Percentiles rank a stretch among this genome's conserved stretches.
phyloP scores from a whole-genome alignment of 2,113 vertebrate genomes.

The Gobiocypris rarus region DNA sequence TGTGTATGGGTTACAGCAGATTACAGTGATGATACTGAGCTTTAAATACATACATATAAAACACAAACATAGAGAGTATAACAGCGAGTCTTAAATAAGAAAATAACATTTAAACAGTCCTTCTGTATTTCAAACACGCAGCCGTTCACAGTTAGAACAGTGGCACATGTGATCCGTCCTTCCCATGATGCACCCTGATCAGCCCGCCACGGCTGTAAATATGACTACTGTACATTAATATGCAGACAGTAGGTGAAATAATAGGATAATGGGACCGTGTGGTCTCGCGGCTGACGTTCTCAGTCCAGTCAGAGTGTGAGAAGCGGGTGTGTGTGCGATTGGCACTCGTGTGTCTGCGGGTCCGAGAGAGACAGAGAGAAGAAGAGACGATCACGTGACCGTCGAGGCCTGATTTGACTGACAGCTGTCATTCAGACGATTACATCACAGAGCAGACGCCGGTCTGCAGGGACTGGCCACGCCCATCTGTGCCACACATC shows the following conservation, averaged over 20 bases:
- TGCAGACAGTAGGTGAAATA: background rate
- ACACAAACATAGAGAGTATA: background rate
- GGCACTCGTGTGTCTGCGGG: background rate
- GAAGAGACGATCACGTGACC: background rate
- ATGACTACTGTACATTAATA: background rate
- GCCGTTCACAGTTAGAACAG: background rate
- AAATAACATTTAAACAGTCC: slow-evolving; percentile 10
- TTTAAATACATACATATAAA: background rate
- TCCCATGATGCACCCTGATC: slow-evolving; percentile 6
- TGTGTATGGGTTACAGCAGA: background rate
- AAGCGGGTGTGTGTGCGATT: background rate
- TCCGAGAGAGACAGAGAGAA: background rate
- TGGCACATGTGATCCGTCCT: slow-evolving; percentile 16
- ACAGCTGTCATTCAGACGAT: slow-evolving; percentile 61
- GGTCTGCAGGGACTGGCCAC: slow-evolving; percentile 80
- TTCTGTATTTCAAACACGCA: background rate
- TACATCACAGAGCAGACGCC: slow-evolving; percentile 92
- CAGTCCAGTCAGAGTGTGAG: background rate
- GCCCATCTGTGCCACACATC: slow-evolving; percentile 72
- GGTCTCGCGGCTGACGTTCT: background rate
- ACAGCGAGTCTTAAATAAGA: background rate
- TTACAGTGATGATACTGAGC: background rate
- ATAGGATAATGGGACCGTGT: background rate
- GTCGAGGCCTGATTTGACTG: background rate
- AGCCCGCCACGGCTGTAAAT: background rate